Conservation (phyloP, 2,888 invertebrate genomes). For the Ecdyonurus torrentis region DNA sequence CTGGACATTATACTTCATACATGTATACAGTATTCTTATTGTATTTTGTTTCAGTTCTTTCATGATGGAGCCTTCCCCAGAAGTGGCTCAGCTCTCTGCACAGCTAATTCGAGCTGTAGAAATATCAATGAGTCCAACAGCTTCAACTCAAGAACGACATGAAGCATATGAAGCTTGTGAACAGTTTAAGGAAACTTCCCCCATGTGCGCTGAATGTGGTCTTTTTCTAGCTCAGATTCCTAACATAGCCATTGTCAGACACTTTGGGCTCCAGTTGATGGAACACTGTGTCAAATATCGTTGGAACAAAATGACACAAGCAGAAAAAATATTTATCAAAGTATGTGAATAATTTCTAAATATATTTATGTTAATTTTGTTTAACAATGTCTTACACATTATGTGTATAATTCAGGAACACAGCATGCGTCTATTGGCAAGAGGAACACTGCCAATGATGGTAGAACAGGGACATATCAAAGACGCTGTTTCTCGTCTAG, state of each 20-base stretch:
- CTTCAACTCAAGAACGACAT: slow-evolving; percentile 53
- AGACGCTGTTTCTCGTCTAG: slow-evolving; percentile 72
- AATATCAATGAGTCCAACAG: slow-evolving; percentile 62
- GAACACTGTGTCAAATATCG: slow-evolving; percentile 86
- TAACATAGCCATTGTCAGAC: slow-evolving; percentile 61
- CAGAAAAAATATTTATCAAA: slow-evolving; percentile 80
- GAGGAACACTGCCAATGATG: slow-evolving; percentile 57
- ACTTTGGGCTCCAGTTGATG: slow-evolving; percentile 84
- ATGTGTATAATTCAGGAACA: slow-evolving; percentile 40
- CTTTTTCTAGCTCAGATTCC: slow-evolving; percentile 56
- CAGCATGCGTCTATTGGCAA: slow-evolving; percentile 65
- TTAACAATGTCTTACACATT: slow-evolving; percentile 8
- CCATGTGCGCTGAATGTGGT: slow-evolving; percentile 75
- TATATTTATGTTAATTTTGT: slow-evolving; percentile 7
- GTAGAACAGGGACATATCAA: slow-evolving; percentile 57
- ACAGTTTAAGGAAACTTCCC: slow-evolving; percentile 69
- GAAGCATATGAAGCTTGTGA: slow-evolving; percentile 46
- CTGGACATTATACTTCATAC: neutral
- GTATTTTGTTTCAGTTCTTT: no score
- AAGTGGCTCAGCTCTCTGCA: slow-evolving; percentile 34
- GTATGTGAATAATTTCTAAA: slow-evolving; percentile 24
- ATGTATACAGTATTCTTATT: neutral
- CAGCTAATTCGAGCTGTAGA: slow-evolving; percentile 69
- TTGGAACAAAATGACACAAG: slow-evolving; percentile 77
- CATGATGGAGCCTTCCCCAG: neutral